A percentile compares a stretch with the other conserved stretches of the same genome.
phyloP scores from a whole-genome alignment of 92 coral and sea anemone genomes.

The Epizoanthus fatuus region DNA sequence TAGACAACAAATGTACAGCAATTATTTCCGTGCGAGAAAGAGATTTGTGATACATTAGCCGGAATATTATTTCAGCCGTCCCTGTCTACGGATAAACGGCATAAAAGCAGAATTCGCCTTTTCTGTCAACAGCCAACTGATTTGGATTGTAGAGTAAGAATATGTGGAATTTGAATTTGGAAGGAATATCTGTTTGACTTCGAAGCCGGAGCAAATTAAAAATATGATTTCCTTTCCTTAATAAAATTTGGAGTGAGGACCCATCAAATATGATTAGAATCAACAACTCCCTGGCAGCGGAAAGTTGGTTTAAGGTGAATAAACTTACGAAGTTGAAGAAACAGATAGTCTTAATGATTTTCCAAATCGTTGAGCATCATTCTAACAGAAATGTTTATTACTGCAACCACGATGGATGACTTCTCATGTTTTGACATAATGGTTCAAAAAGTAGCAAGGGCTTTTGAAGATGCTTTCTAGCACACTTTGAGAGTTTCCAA shows the following conservation, averaged over 20 bases:
- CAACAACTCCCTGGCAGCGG: constrained; percentile 1
- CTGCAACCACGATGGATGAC: neutral
- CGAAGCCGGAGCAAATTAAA: constrained; percentile 5
- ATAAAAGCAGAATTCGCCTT: neutral
- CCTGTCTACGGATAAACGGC: neutral
- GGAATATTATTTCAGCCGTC: neutral
- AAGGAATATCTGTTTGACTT: neutral
- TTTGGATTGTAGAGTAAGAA: no score
- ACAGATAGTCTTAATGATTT: neutral
- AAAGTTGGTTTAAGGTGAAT: neutral
- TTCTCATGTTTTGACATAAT: neutral
- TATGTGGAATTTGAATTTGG: neutral
- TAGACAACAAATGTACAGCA: neutral
- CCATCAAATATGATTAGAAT: neutral
- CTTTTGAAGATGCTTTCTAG: no score
- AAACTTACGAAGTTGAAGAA: neutral
- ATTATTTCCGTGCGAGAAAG: neutral
- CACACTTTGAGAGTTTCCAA: neutral
- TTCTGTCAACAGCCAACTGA: no score
- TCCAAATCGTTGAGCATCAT: neutral
- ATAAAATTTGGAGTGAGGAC: neutral
- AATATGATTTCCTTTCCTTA: neutral
- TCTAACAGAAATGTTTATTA: neutral
- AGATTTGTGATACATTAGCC: neutral
- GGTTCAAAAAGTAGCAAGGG: no score